Evolutionary conservation across 2,113 vertebrate genomes (phyloP).

Genomic region (Oryzias curvinotus): DNA sequence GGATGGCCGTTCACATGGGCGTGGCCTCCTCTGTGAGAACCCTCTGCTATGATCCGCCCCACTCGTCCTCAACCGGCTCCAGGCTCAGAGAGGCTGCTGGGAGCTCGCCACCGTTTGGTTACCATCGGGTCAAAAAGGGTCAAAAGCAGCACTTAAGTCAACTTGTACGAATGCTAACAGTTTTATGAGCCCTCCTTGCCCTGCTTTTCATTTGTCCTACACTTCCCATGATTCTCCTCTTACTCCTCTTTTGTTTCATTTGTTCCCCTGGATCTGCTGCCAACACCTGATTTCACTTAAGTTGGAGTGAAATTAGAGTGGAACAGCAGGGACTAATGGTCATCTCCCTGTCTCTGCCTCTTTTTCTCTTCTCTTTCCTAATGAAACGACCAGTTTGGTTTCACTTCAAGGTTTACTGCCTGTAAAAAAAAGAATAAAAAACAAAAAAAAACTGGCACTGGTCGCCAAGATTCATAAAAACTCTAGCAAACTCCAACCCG

Average conservation of each 20-base stretch:
- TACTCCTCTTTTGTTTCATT: constrained; percentile 18
- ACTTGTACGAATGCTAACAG: too few species aligned
- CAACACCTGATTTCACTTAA: constrained; percentile 79
- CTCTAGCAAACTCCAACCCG: constrained; percentile 25
- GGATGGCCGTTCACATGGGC: too few species aligned
- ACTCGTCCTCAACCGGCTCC: too few species aligned
- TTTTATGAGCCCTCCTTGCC: constrained; percentile 15
- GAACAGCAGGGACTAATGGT: constrained; percentile 70
- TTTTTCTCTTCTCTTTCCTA: constrained; percentile 47
- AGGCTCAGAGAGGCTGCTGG: too few species aligned
- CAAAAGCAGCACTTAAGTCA: too few species aligned
- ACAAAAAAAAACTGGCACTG: constrained; percentile 49
- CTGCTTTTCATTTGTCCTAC: constrained; percentile 14
- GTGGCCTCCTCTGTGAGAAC: too few species aligned
- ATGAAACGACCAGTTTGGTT: constrained; percentile 75
- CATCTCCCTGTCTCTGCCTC: constrained; percentile 62
- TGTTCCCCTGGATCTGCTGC: constrained; percentile 37
- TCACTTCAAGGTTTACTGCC: constrained; percentile 68
- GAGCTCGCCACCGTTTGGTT: too few species aligned
- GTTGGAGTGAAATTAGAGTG: constrained; percentile 65
- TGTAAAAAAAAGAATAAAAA: constrained; percentile 37
- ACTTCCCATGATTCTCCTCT: constrained; percentile 16
- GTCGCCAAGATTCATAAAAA: constrained; percentile 67
- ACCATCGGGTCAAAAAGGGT: too few species aligned
- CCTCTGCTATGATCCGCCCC: too few species aligned